These are phyloP conservation scores for Percina caprodes DNA, from an alignment of 2,113 vertebrate species.

Conservation along the genomic window DNA sequence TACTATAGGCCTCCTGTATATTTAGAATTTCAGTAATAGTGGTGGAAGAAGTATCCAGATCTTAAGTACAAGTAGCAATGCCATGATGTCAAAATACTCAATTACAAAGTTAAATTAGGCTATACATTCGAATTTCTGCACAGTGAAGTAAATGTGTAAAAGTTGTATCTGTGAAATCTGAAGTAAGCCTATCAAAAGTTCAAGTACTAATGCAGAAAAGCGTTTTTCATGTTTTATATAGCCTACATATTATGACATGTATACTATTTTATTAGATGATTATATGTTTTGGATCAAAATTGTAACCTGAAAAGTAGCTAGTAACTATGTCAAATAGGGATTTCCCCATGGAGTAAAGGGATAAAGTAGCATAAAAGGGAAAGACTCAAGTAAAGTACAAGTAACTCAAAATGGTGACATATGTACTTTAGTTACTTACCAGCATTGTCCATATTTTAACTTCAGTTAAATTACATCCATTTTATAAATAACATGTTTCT, in stretches of 20 bases:
- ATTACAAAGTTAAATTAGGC: not conserved
- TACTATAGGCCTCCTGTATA: not conserved
- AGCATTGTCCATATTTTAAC: not conserved
- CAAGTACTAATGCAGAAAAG: too few species aligned
- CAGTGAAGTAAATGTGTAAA: not conserved
- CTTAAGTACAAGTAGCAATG: not conserved
- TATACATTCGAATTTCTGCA: not conserved
- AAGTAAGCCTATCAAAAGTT: not conserved
- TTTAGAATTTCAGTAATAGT: slow-evolving; percentile 2
- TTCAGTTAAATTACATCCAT: not conserved
- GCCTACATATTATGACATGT: not conserved
- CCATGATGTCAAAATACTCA: not conserved
- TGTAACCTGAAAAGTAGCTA: not conserved
- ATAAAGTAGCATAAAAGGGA: not conserved
- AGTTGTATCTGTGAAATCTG: not conserved
- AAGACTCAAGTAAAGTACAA: not conserved
- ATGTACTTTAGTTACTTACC: not conserved
- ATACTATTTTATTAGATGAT: not conserved
- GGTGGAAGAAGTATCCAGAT: not conserved
- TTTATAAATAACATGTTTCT: not conserved
- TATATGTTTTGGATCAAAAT: not conserved
- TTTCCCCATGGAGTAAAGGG: not conserved
- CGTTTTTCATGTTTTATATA: not conserved
- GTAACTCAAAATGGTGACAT: not conserved
- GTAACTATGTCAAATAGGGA: not conserved